phyloP scores from a whole-genome alignment of 2,888 invertebrate genomes.

The Drosophila seclusa region DNA sequence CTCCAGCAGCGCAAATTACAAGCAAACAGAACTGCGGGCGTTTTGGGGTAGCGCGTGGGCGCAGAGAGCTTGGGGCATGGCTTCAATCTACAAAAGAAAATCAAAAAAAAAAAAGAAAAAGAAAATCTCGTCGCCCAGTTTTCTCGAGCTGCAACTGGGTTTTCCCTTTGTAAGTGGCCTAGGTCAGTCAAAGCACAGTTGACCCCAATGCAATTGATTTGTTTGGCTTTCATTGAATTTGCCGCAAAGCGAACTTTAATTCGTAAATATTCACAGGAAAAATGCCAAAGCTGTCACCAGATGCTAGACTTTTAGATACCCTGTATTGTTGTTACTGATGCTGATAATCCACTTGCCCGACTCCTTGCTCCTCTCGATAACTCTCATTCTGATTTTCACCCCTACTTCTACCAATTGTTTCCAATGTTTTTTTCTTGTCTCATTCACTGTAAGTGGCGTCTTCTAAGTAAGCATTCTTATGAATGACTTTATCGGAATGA shows the following conservation, averaged over 20 bases:
- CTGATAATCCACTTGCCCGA: neutral
- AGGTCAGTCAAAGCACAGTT: constrained; percentile 36
- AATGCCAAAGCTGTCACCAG: neutral
- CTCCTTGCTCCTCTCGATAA: neutral
- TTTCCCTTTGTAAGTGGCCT: constrained; percentile 19
- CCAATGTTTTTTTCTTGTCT: neutral
- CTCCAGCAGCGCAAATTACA: constrained; percentile 51
- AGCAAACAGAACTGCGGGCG: neutral
- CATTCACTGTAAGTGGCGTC: neutral
- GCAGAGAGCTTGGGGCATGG: neutral
- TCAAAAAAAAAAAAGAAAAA: neutral
- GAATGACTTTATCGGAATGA: neutral
- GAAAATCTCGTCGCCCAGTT: constrained; percentile 4
- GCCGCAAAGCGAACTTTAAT: neutral
- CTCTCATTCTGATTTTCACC: neutral
- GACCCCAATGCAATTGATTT: constrained; percentile 54
- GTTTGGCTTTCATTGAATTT: constrained; percentile 42
- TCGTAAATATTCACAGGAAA: neutral
- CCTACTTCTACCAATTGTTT: neutral
- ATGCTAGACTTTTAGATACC: constrained; percentile 13
- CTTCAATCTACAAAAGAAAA: neutral
- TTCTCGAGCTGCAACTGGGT: constrained; percentile 8
- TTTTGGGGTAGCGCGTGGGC: neutral
- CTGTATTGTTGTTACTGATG: constrained; percentile 1
- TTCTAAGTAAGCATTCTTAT: neutral